phyloP scores from a whole-genome alignment of 2,888 invertebrate species.

The Cheilosia variabilis region DNA sequence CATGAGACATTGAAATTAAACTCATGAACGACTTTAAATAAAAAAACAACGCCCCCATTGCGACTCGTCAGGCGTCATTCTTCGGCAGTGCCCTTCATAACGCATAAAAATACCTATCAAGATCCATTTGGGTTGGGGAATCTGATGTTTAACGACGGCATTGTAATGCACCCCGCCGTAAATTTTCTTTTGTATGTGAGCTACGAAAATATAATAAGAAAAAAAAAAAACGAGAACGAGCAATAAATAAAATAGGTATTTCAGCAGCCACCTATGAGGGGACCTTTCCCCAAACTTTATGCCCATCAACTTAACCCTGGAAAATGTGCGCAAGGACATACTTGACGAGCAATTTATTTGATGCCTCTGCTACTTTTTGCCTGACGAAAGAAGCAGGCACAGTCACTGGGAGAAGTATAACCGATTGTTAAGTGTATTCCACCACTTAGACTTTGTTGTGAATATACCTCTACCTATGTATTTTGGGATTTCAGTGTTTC shows the following conservation, averaged over 20 bases:
- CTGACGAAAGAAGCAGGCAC: constrained; percentile 1
- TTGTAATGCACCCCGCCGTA: constrained; percentile 62
- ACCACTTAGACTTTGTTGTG: neutral
- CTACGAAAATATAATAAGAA: constrained; percentile 1
- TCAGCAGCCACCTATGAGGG: constrained; percentile 38
- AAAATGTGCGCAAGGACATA: constrained; percentile 47
- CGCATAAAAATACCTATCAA: constrained; percentile 58
- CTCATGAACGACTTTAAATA: constrained; percentile 60
- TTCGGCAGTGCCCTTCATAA: constrained; percentile 35
- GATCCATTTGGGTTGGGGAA: constrained; percentile 46
- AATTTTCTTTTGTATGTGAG: constrained; percentile 58
- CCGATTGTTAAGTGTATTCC: constrained; percentile 53
- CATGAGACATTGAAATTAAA: constrained; percentile 57
- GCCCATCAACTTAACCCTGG: constrained; percentile 24
- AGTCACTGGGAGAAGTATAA: constrained; percentile 26
- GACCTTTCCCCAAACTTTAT: constrained; percentile 35
- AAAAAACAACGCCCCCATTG: constrained; percentile 42
- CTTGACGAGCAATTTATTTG: constrained; percentile 57
- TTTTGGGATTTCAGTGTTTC: neutral
- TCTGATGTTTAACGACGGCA: constrained; percentile 68
- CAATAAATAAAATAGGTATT: constrained; percentile 56
- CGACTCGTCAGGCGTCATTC: neutral
- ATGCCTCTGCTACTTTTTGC: constrained; percentile 38
- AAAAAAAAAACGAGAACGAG: constrained; percentile 3
- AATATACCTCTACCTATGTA: neutral